phyloP scores from a whole-genome alignment of 2,797 vertebrate species.

The Xenentodon cancila region DNA sequence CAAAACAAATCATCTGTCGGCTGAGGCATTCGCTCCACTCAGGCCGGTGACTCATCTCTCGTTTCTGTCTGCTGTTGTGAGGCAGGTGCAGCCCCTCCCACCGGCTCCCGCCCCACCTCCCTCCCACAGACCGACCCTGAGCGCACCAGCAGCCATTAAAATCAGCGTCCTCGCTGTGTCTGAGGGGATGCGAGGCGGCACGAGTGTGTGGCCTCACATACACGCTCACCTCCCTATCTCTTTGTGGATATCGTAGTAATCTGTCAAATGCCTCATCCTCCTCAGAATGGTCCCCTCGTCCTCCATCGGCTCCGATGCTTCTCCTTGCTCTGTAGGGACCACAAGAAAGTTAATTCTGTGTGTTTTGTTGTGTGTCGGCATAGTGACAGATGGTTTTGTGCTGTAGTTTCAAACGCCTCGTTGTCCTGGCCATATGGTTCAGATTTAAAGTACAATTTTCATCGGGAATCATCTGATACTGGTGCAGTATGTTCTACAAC shows the following conservation, averaged over 20 bases:
- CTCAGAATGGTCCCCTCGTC: conserved; percentile 84
- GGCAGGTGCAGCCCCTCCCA: conserved; percentile 33
- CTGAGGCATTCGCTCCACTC: conserved; percentile 42
- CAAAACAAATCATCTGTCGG: conserved; percentile 49
- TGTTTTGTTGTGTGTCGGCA: conserved; percentile 33
- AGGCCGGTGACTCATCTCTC: conserved; percentile 57
- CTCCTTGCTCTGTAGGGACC: conserved; percentile 67
- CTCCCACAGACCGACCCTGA: conserved; percentile 3
- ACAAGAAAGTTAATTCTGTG: conserved; percentile 1
- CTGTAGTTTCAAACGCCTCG: conserved; percentile 44
- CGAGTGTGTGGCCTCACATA: not conserved
- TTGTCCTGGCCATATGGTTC: conserved; percentile 48
- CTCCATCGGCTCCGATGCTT: conserved; percentile 82
- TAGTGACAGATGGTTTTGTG: conserved; percentile 67
- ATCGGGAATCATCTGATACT: conserved; percentile 4
- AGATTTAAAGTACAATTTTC: conserved; percentile 37
- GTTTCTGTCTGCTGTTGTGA: conserved; percentile 37
- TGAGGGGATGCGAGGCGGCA: conserved; percentile 10
- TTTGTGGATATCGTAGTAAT: conserved; percentile 93
- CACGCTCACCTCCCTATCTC: conserved; percentile 90
- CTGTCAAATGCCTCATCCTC: conserved; percentile 86
- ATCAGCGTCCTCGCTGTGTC: not conserved
- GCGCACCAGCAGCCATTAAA: conserved; percentile 33
- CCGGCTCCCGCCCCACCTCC: not conserved
- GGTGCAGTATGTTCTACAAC: not conserved